Conservation (phyloP, 2,797 vertebrate genomes). For the Lutra lutra region DNA sequence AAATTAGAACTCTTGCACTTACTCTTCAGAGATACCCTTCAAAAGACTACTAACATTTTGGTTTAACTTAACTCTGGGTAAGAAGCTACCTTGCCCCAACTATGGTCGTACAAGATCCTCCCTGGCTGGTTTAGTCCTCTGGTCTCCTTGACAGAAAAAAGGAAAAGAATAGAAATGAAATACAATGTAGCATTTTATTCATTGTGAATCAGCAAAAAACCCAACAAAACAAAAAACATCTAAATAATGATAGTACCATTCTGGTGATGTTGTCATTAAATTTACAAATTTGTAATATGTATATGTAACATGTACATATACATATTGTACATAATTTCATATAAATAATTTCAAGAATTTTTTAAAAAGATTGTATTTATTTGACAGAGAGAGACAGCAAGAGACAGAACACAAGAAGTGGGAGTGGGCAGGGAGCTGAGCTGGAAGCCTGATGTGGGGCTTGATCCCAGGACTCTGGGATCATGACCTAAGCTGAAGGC, state of each 20-base stretch:
- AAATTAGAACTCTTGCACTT: neutral
- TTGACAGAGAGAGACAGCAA: too few relatives aligned
- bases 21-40: neutral
- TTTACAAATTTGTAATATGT: neutral
- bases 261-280: neutral
- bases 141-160: neutral
- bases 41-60: conserved; percentile 14
- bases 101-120: neutral
- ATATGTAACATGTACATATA: neutral
- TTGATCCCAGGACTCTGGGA: too few relatives aligned
- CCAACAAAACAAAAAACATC: neutral
- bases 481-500: too few relatives aligned
- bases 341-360: neutral
- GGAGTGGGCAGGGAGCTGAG: too few relatives aligned
- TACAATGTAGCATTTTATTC: neutral
- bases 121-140: neutral
- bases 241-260: neutral
- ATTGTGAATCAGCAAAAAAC: neutral
- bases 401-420: too few relatives aligned
- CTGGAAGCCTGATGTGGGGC: too few relatives aligned
- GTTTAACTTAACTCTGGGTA: neutral
- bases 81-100: neutral
- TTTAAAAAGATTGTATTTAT: too few relatives aligned
- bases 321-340: neutral
- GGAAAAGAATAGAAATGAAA: conserved; percentile 22